Evolutionary conservation across 1,140 invertebrate species (phyloP).

Genomic region (Proctacanthus coquilletti): DNA sequence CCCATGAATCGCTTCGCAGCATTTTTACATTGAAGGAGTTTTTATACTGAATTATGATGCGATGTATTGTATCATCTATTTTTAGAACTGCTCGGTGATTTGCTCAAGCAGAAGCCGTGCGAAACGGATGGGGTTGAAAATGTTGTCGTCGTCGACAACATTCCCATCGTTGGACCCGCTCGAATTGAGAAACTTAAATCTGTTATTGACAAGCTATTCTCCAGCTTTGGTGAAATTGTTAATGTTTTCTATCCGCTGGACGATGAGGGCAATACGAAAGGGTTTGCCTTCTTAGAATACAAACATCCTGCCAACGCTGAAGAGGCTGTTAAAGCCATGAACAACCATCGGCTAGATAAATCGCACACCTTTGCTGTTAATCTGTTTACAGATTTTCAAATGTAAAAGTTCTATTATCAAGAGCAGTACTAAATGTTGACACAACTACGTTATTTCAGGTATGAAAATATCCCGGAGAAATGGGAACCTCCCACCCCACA

Average conservation of each 20-base stretch:
- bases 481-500: constrained; percentile 81
- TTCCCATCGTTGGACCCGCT: constrained; percentile 85
- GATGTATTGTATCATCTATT: no score
- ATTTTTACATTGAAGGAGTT: not conserved
- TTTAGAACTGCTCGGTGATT: constrained; percentile 77
- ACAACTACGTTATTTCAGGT: constrained; percentile 39
- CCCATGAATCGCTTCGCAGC: not conserved
- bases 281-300: constrained; percentile 91
- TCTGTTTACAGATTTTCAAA: constrained; percentile 91
- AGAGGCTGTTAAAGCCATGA: constrained; percentile 71
- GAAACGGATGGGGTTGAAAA: constrained; percentile 92
- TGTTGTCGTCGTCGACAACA: constrained; percentile 91
- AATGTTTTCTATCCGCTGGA: constrained; percentile 80
- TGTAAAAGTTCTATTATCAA: constrained; percentile 38
- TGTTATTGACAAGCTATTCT: constrained; percentile 85
- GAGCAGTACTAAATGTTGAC: not conserved
- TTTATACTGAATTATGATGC: not conserved
- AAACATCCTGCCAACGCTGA: constrained; percentile 61
- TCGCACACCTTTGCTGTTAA: constrained; percentile 91
- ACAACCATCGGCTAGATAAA: constrained; percentile 94
- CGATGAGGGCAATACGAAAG: constrained; percentile 75
- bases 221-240: constrained; percentile 78
- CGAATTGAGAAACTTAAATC: constrained; percentile 84
- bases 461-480: constrained; percentile 78
- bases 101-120: constrained; percentile 73